Evolutionary conservation across 1,140 invertebrate species (phyloP).

Genomic region (Venturia canescens): DNA sequence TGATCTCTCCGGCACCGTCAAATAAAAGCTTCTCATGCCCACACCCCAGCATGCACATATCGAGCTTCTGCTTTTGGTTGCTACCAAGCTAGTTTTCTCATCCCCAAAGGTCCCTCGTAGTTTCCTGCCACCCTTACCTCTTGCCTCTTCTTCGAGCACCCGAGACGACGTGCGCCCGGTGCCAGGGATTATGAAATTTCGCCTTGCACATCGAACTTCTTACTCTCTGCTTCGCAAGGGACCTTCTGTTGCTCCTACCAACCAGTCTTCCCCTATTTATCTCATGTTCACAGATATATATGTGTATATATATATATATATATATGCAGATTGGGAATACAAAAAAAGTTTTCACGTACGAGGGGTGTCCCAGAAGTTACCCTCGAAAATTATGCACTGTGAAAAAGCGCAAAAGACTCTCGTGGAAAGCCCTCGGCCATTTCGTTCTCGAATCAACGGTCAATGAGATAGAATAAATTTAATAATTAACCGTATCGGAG

Average conservation of each 20-base stretch:
- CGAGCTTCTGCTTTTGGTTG: not conserved
- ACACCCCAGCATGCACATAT: not conserved
- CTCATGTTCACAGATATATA: constrained; percentile 1
- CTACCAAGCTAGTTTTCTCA: constrained; percentile 22
- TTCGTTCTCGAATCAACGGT: too few relatives aligned
- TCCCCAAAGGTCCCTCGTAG: constrained; percentile 4
- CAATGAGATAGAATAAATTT: too few relatives aligned
- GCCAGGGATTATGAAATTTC: constrained; percentile 62
- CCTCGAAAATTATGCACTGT: too few relatives aligned
- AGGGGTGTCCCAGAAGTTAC: too few relatives aligned
- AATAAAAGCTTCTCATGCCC: constrained; percentile 18
- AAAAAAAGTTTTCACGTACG: too few relatives aligned
- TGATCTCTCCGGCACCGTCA: constrained; percentile 17
- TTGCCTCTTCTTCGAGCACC: constrained; percentile 38
- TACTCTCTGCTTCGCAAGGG: constrained; percentile 1
- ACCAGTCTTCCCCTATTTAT: not conserved
- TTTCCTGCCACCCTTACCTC: constrained; percentile 27
- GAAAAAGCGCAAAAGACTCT: too few relatives aligned
- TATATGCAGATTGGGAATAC: too few relatives aligned
- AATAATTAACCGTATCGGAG: too few relatives aligned
- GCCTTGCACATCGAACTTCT: constrained; percentile 53
- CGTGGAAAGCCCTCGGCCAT: too few relatives aligned
- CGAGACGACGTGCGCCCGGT: constrained; percentile 47
- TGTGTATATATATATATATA: too few relatives aligned
- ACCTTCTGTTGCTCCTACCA: not conserved